Conservation (phyloP, 2,113 vertebrate genomes). For the Pleuronectes platessa region DNA sequence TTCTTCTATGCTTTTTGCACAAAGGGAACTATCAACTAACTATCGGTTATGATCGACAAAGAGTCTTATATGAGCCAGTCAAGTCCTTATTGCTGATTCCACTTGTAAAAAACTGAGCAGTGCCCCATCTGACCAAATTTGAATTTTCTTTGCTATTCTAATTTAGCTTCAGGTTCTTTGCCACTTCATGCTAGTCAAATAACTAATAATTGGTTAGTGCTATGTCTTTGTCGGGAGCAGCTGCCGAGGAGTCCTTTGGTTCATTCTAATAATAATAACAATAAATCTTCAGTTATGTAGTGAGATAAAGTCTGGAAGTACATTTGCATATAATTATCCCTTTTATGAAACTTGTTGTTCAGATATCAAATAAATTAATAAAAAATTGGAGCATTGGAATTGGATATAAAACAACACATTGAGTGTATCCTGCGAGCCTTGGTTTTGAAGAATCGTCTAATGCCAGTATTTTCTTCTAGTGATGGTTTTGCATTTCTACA, state of each 20-base stretch:
- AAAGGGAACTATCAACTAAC: not conserved
- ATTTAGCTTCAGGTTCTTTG: too few relatives aligned
- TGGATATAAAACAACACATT: too few relatives aligned
- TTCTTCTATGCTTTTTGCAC: constrained; percentile 21
- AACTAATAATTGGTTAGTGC: too few relatives aligned
- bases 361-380: too few relatives aligned
- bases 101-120: not conserved
- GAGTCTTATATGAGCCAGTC: constrained; percentile 7
- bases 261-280: too few relatives aligned
- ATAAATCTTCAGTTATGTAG: not conserved
- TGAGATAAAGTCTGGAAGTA: not conserved
- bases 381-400: too few relatives aligned
- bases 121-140: not conserved
- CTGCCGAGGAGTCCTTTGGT: not conserved
- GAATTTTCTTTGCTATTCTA: not conserved
- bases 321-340: not conserved
- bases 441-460: not conserved
- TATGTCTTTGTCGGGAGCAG: too few relatives aligned
- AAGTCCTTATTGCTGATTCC: not conserved
- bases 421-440: too few relatives aligned
- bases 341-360: not conserved
- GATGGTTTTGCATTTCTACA: too few relatives aligned
- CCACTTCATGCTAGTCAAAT: too few relatives aligned
- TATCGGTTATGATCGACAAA: not conserved
- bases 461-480: not conserved